phyloP scores from a whole-genome alignment of 2,888 invertebrate genomes.

The Campoplex nolae region DNA sequence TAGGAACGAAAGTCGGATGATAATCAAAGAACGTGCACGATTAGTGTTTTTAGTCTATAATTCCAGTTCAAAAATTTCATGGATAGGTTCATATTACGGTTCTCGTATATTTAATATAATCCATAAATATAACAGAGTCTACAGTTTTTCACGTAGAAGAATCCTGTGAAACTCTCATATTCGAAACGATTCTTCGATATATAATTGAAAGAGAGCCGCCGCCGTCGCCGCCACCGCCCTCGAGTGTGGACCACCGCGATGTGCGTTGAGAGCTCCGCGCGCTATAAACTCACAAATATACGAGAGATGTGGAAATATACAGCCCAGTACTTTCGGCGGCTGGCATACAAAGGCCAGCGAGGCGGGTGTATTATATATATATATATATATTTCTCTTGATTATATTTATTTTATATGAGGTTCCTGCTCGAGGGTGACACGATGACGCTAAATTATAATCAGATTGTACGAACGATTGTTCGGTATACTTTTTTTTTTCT shows the following conservation, averaged over 20 bases:
- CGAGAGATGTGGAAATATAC: slow-evolving; percentile 56
- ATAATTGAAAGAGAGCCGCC: slow-evolving; percentile 82
- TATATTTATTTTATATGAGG: slow-evolving; percentile 42
- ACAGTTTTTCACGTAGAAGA: slow-evolving; percentile 73
- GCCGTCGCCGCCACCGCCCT: slow-evolving; percentile 73
- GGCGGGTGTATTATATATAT: slow-evolving; percentile 13
- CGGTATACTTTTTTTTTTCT: slow-evolving; percentile 11
- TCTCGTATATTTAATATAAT: slow-evolving; percentile 23
- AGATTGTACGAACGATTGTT: slow-evolving; percentile 46
- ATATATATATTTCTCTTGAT: slow-evolving; percentile 8
- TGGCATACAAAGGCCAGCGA: slow-evolving; percentile 37
- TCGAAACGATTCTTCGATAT: slow-evolving; percentile 67
- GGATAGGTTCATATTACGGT: slow-evolving; percentile 42
- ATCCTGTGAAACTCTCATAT: slow-evolving; percentile 56
- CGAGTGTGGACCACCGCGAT: slow-evolving; percentile 74
- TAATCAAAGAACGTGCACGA: background rate
- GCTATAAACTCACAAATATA: slow-evolving; percentile 79
- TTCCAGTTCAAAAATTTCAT: slow-evolving; percentile 24
- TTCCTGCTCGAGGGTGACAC: slow-evolving; percentile 6
- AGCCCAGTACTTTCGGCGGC: slow-evolving; percentile 53
- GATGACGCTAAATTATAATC: slow-evolving; percentile 46
- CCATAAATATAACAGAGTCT: slow-evolving; percentile 36
- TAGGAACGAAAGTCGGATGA: background rate
- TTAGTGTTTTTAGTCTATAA: slow-evolving; percentile 2
- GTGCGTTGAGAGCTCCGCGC: slow-evolving; percentile 66